Percentiles rank a stretch among this genome's conserved stretches.
Evolutionary conservation across 2,888 invertebrate genomes (phyloP).

Genomic region (Cotesia congregata): DNA sequence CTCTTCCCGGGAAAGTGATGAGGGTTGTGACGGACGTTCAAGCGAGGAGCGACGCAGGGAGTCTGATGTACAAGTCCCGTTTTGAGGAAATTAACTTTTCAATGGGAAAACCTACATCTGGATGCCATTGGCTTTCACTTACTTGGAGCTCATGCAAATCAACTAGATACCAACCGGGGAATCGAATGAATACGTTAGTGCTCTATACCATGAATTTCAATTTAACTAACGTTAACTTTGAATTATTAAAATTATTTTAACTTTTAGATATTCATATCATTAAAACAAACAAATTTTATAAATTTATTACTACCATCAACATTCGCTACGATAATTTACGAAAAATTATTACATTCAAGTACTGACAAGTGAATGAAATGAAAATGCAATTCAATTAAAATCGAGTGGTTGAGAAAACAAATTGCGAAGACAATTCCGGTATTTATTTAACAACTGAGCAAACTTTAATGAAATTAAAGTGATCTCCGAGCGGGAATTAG

Average conservation of each 20-base stretch:
- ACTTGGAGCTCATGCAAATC: slow-evolving; percentile 17
- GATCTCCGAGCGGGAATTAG: not conserved
- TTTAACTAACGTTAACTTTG: not conserved
- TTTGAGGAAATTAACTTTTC: slow-evolving; percentile 46
- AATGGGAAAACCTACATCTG: slow-evolving; percentile 36
- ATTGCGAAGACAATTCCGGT: slow-evolving; percentile 7
- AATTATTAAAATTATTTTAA: no score
- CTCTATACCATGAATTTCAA: slow-evolving; percentile 2
- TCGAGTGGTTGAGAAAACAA: not conserved
- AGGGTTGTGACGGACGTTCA: slow-evolving; percentile 24
- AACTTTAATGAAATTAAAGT: slow-evolving; percentile 17
- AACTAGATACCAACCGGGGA: not conserved
- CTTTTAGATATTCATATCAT: no score
- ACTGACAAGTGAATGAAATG: not conserved
- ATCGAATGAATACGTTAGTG: slow-evolving; percentile 20
- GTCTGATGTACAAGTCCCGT: slow-evolving; percentile 27
- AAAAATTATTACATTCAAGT: no score
- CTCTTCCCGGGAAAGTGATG: slow-evolving; percentile 31
- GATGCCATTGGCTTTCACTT: slow-evolving; percentile 20
- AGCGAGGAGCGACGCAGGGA: slow-evolving; percentile 12
- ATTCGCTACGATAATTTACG: no score
- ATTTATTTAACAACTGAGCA: slow-evolving; percentile 6
- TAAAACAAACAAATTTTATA: no score
- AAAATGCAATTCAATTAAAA: not conserved
- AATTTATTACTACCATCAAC: no score